Percentiles rank a stretch among this genome's conserved stretches.
Evolutionary conservation across 2,113 vertebrate species (phyloP).

Genomic region (Eurystomus gularis): DNA sequence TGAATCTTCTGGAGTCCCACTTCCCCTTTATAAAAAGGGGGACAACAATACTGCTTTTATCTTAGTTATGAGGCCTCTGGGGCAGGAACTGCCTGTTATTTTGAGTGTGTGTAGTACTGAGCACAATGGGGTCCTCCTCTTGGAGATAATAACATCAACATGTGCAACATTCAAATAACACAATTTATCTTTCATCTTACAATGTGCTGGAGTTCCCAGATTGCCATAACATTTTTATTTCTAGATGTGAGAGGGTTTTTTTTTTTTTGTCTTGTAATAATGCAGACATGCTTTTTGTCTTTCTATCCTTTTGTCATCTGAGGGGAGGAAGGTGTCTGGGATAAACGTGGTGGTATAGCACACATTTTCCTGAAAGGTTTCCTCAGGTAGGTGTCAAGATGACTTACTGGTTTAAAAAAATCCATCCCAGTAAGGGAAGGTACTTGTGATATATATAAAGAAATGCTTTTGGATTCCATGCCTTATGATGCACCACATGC

Average conservation of each 20-base stretch:
- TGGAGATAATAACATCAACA: constrained; percentile 56
- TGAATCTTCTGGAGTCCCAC: constrained; percentile 18
- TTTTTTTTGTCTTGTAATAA: background rate
- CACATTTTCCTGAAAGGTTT: background rate
- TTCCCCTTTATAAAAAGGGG: constrained; percentile 13
- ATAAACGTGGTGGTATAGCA: background rate
- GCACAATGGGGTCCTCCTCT: constrained; percentile 43
- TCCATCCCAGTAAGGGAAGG: background rate
- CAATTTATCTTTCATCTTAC: constrained; percentile 23
- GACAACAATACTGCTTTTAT: constrained; percentile 39
- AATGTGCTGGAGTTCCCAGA: constrained; percentile 12
- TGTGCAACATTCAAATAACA: constrained; percentile 8
- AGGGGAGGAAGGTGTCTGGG: background rate
- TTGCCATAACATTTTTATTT: background rate
- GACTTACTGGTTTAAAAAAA: background rate
- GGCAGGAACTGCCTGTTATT: constrained; percentile 16
- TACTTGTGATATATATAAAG: background rate
- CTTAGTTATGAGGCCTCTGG: constrained; percentile 22
- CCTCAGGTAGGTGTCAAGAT: background rate
- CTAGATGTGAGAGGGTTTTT: background rate
- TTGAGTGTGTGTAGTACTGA: background rate
- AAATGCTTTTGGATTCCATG: background rate
- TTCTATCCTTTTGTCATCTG: background rate
- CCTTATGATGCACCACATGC: background rate
- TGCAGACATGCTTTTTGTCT: background rate